Conservation (phyloP, 2,113 vertebrate genomes). For the Panthera uncia region DNA sequence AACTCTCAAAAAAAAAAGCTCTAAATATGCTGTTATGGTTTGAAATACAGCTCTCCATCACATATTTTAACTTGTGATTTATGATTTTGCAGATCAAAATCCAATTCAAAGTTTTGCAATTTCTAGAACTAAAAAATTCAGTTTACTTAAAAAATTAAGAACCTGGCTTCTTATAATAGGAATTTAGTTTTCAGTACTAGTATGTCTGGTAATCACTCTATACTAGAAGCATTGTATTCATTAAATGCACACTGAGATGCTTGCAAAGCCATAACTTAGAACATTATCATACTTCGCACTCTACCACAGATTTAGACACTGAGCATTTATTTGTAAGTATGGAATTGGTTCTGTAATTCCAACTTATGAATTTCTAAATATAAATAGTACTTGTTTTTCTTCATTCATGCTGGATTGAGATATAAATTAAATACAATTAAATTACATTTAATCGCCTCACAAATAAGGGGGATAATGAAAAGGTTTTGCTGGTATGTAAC, state of each 20-base stretch:
- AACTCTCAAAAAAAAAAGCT: constrained; percentile 50
- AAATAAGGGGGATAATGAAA: constrained; percentile 85
- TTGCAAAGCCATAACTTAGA: constrained; percentile 79
- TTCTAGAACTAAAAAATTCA: constrained; percentile 79
- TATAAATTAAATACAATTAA: constrained; percentile 88
- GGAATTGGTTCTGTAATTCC: constrained; percentile 83
- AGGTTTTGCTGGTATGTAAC: constrained; percentile 84
- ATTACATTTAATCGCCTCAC: constrained; percentile 85
- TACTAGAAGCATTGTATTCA: constrained; percentile 36
- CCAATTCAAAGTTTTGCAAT: constrained; percentile 77
- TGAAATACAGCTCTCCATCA: constrained; percentile 83
- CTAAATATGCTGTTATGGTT: constrained; percentile 64
- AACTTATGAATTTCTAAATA: constrained; percentile 87
- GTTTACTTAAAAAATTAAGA: constrained; percentile 69
- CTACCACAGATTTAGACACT: constrained; percentile 85
- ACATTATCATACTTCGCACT: constrained; percentile 83
- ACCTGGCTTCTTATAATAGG: constrained; percentile 66
- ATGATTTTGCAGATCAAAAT: constrained; percentile 77
- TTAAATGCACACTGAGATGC: constrained; percentile 77
- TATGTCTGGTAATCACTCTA: constrained; percentile 17
- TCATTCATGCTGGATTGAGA: constrained; percentile 86
- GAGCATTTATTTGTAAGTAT: constrained; percentile 85
- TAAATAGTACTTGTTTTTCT: constrained; percentile 86
- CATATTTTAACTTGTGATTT: constrained; percentile 71
- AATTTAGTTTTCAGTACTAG: constrained; percentile 69